Conservation (phyloP, 1,140 invertebrate genomes). For the Dendroctonus valens region DNA sequence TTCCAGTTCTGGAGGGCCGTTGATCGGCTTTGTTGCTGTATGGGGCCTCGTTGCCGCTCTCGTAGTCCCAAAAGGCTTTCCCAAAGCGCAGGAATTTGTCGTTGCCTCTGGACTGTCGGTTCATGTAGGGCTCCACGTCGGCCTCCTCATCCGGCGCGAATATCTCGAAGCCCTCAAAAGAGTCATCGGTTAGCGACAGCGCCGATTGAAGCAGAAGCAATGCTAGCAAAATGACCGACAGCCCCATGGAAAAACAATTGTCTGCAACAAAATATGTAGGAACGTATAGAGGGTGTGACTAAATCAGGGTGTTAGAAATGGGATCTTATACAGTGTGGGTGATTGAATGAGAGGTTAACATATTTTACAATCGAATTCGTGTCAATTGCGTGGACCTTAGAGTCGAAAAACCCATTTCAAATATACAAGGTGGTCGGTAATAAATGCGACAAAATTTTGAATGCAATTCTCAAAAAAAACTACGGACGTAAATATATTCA, state of each 20-base stretch:
- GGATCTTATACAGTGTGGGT: no score
- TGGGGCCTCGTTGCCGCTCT: slow-evolving; percentile 11
- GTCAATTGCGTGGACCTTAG: no score
- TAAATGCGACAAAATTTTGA: no score
- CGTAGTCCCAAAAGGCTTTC: slow-evolving; percentile 23
- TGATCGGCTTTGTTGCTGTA: slow-evolving; percentile 19
- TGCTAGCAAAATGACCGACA: slow-evolving; percentile 18
- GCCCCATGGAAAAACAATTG: slow-evolving; percentile 23
- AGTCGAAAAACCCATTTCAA: no score
- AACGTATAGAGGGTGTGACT: no score
- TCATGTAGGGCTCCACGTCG: slow-evolving; percentile 15
- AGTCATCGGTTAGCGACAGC: slow-evolving; percentile 23
- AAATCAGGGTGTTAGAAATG: no score
- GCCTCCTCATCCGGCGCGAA: slow-evolving; percentile 15
- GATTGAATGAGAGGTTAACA: no score
- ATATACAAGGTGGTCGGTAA: no score
- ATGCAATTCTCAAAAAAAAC: no score
- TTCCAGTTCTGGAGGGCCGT: slow-evolving; percentile 32
- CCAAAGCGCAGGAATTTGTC: slow-evolving; percentile 36
- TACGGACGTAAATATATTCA: no score
- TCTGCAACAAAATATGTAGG: no score
- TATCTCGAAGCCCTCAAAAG: slow-evolving; percentile 10
- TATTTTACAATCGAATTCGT: no score
- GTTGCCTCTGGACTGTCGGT: slow-evolving; percentile 21
- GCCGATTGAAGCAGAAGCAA: slow-evolving; percentile 22